Conservation (phyloP, 2,888 invertebrate species). For the Agonopterix subpropinquella region DNA sequence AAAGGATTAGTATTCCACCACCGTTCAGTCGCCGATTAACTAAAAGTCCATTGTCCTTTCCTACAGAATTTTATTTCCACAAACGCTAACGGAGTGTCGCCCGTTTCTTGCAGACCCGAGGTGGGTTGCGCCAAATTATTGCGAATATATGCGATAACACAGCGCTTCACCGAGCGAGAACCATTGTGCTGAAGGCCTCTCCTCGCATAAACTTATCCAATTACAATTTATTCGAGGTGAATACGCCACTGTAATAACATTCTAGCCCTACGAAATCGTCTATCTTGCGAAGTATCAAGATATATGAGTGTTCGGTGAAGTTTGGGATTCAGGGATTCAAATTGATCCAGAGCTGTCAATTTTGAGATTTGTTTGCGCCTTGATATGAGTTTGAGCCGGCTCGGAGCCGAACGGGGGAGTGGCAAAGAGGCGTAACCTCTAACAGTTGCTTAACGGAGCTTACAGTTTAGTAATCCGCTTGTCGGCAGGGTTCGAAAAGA, state of each 20-base stretch:
- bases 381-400: conserved; percentile 46
- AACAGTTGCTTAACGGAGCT: conserved; percentile 26
- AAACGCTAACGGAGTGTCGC: conserved; percentile 27
- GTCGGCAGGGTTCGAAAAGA: conserved; percentile 21
- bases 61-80: conserved; percentile 30
- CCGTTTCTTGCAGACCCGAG: conserved; percentile 30
- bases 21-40: too few relatives aligned
- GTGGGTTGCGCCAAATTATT: conserved; percentile 42
- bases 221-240: conserved; percentile 33
- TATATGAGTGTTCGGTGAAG: neutral
- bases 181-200: conserved; percentile 33
- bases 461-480: conserved; percentile 38
- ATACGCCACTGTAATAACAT: neutral
- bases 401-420: conserved; percentile 18
- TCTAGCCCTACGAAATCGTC: neutral
- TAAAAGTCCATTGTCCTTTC: conserved; percentile 15
- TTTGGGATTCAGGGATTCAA: neutral
- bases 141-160: conserved; percentile 48
- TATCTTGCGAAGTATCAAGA: neutral
- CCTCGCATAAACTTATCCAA: conserved; percentile 46
- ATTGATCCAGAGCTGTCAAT: neutral
- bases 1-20: too few relatives aligned
- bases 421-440: conserved; percentile 13
- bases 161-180: conserved; percentile 24
- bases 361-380: conserved; percentile 32